Base-by-base conservation (phyloP, 2,113 vertebrate species). In the Aegypius monachus region DNA sequence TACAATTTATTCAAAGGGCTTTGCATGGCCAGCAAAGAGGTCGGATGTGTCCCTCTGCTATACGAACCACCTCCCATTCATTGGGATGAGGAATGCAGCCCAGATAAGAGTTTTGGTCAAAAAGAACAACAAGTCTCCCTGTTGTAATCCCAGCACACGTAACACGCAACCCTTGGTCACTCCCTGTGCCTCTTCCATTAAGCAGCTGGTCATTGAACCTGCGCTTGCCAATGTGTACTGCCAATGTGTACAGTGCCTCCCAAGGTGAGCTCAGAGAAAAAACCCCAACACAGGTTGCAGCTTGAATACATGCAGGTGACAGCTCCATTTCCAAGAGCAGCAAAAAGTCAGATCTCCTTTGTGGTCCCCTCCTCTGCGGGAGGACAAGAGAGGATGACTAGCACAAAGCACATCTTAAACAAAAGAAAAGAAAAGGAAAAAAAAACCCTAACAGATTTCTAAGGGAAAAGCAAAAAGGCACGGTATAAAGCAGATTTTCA, bases 341-440 rank as follows among this genome's bases (percentile, higher is more conserved):
- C 0, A 0, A 12, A 47, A 93, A 66, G 26, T 26, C 48, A 68
- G 16, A 65, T 52, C 13, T 66, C 40, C 50, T 40, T 38, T 45
- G 20, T 0, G 1, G 36, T 45, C 15, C 55, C 3, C 40, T 56
- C 23, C 67, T 45, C 45, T 16, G 9, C 2, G 2, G 29, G 16
- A 85, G 22, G 25, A 18, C 18, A 74, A 38, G 36, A 66, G 36
- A 50, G 29, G 15, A 48, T 0, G 3, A 40, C 67, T 29, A 42
- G 55, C 20, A 43, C 27, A 50, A 53, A 21, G 17, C 10, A 3
- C 3, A 62, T 10, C 62, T 36, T 58, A 48, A 42, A 13, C 4
- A 32, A 36, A 34, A 79, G 6, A 13, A 31, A 27, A 40, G 22
- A 5, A 8, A 31, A 15, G 10, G 15, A 6, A 14, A 14, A 42